Percentiles rank a stretch among this genome's conserved stretches.
These are phyloP conservation scores for Cherax quadricarinatus DNA, from an alignment of 1,140 invertebrate genomes.

Conservation along the genomic window DNA sequence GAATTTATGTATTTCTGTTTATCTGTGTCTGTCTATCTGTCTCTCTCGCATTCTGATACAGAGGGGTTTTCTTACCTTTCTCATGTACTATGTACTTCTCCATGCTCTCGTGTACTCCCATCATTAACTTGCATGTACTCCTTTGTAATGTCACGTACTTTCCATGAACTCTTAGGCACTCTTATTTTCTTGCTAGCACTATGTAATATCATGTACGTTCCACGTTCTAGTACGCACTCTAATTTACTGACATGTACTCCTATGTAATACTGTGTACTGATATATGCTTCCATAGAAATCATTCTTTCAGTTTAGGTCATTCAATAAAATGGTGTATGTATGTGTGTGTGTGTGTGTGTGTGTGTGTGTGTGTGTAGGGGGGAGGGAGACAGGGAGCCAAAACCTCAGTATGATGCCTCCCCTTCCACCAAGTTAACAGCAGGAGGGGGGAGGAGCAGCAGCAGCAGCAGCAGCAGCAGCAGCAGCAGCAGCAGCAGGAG, in stretches of 20 bases:
- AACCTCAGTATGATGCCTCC: neutral
- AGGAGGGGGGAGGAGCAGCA: neutral
- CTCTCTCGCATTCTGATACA: neutral
- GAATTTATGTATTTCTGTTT: no score
- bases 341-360: neutral
- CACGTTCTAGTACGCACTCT: no score
- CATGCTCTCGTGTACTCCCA: no score
- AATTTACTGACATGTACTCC: no score
- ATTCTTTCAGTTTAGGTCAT: neutral
- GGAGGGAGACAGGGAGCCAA: neutral
- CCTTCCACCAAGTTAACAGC: no score
- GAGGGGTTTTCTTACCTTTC: neutral
- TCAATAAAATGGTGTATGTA: neutral
- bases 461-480: neutral
- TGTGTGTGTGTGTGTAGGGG: neutral
- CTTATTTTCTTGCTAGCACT: no score
- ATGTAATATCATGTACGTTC: no score
- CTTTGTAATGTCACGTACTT: no score
- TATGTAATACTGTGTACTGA: no score
- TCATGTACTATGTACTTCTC: neutral
- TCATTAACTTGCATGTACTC: no score
- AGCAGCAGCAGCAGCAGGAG: no score
- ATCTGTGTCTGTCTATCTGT: neutral
- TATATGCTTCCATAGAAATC: neutral
- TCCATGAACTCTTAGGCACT: no score